Base-by-base conservation (phyloP, 2,113 vertebrate genomes). In the Eretmochelys imbricata region DNA sequence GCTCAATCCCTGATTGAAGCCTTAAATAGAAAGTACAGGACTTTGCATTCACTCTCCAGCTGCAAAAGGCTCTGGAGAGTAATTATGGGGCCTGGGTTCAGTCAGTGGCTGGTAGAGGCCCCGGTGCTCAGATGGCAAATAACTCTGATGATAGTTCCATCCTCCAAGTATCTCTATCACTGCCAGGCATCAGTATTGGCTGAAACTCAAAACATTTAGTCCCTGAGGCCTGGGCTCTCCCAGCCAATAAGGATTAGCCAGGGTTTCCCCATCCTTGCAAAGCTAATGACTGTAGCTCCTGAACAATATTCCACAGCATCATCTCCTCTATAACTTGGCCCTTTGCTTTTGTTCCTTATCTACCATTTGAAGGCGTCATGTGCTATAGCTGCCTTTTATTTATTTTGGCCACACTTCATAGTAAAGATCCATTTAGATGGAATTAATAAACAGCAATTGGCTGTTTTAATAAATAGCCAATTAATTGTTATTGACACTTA, bases 291-390 rank as follows among this genome's bases (percentile, higher is more conserved):
- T 87, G 79, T 59, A 89, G 65, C 35, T 93, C 46, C 87, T 88
- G 90, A 96, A 59, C 82, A 75, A 92, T 53, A 20, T 92, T 79
- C 57, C 87, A 92, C 83, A 91, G 89, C 79, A 92, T 92, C 91
- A 69, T 75, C 78, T 69, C 87, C 91, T 87, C 53, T 59, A 59
- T 35, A 82, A 80, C 3, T 3, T 48, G 59, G 65, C 16, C 42
- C 35, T 69, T 72, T 72, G n/a, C 42, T 50, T 87, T 95, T 88
- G 9, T 92, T 94, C 79, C 91, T 75, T 25, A 49, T 87, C 27
- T 42, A 91, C 0, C 57, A 24, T 86, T 75, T 75, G 78, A 0
- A 87, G 27, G 53, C 7, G 78, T 89, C 81, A 80, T 79, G 65
- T 20, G 35, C 8, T 72, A 59, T 4, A 89, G 50, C 62, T 55